Base-by-base conservation (phyloP, 2,888 invertebrate genomes). In the Meandrusa payeni region DNA sequence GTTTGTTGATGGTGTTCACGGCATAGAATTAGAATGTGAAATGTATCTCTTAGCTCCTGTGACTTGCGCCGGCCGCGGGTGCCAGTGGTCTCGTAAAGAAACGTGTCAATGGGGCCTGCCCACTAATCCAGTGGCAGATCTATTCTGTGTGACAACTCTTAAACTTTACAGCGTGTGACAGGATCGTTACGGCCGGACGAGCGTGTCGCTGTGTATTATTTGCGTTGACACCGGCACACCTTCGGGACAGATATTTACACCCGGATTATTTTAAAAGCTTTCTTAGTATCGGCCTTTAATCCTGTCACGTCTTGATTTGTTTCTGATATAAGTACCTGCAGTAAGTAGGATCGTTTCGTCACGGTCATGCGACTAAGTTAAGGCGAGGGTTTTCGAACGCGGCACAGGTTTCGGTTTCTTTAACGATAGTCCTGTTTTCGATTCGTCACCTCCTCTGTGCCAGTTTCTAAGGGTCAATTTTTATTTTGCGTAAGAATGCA, bases 141-240 rank as follows among this genome's bases (percentile, higher is more conserved):
- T 52, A 54, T 51, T 43, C 46, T 51, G 50, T 50, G 53, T 67
- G 59, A 55, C 63, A 63, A 55, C 54, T 58, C 55, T 54, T 41
- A 41, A 20, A 24, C 28, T 24, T 46, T 32, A 36, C 11, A 20
- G 17, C 19, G 31, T 26, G 29, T 31, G 31, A 38, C 36, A 31
- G 36, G 19, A 15, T 36, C 24, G 29, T 36, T 23, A 34, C 15
- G 36, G 3, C 13, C 12, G 29, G 23, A 7, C 31, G 28, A 28
- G 20, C 27, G 13, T 5, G 20, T 29, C 15, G 34, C 22, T 34
- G 19, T 22, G 28, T 22, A 22, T 34, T 24, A 41, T 33, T 19
- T 19, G 34, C 24, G 37, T 27, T 19, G 41, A 26, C 24, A 26
- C 12, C 19, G 26, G 23, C 17, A 33, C 33, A 19, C 26, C 37